Base-by-base conservation (phyloP, 2,888 invertebrate species). In the Onthophagus sagittarius region DNA sequence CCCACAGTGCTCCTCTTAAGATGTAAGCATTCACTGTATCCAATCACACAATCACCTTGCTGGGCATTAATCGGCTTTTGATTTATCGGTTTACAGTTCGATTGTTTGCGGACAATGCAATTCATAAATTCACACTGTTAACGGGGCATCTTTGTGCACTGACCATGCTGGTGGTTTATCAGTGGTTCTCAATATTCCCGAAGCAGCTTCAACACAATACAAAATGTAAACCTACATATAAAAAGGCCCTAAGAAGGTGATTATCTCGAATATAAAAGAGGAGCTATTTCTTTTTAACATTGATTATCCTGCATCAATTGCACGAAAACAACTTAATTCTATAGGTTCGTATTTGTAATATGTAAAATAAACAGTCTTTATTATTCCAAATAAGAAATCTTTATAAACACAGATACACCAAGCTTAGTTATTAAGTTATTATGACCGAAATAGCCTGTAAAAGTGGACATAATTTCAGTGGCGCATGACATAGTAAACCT, bases 81-180 rank as follows among this genome's bases (percentile, higher is more conserved):
- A 73, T 73, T 73, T 73, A 73, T 71, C 39, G 62, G 70, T 71
- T 73, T 73, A 73, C 73, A 15, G 73, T 71, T 70, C 70, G 53
- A 73, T 73, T 73, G 70, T 73, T 39, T 53, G 33, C 73, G 70
- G 64, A 73, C 73, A 73, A 73, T 73, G 70, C 65, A 63, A 73
- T 71, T 70, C 71, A 73, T 73, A 73, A 73, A 73, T 73, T 73
- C 64, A 70, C 70, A 69, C 70, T 70, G 63, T 64, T 71, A 70
- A 73, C 73, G 73, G 67, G 67, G 31, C 7, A 67, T 67, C 67
- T 67, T 67, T 67, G 15, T 67, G n/a, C 67, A 23, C 11, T 9
- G 39, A 53, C 39, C 39, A 53, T 53, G 11, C 11, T 9, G 7
- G 39, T 53, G 39, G 39, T 53, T 11, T 9, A 53, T 53, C 39